Percentiles rank a stretch among this genome's conserved stretches.
Conservation (phyloP, 2,888 invertebrate genomes). For the Pimpla rufipes region DNA sequence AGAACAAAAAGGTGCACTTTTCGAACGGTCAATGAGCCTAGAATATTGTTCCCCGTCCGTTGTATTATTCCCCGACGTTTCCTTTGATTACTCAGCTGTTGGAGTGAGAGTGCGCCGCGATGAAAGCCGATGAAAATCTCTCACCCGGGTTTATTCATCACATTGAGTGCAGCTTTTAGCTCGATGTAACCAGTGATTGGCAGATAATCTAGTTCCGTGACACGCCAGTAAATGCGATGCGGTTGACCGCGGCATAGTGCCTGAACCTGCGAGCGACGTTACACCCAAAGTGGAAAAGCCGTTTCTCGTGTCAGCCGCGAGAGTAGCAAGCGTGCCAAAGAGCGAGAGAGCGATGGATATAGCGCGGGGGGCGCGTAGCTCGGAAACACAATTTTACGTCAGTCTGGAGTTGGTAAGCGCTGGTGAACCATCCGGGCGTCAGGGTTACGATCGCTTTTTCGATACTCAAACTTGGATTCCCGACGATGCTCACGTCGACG, state of each 20-base stretch:
- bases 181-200: conserved; percentile 74
- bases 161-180: conserved; percentile 73
- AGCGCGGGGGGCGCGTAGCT: not conserved
- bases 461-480: conserved; percentile 73
- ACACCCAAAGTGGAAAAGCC: conserved; percentile 20
- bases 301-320: not conserved
- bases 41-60: not conserved
- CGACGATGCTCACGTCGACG: conserved; percentile 72
- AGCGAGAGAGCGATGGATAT: too few species aligned
- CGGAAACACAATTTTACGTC: conserved; percentile 66
- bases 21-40: not conserved
- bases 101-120: not conserved
- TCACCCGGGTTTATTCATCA: conserved; percentile 73
- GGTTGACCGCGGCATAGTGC: conserved; percentile 70
- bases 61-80: not conserved
- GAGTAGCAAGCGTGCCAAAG: not conserved
- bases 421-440: conserved; percentile 67
- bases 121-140: conserved; percentile 14
- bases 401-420: conserved; percentile 66
- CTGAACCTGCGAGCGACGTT: conserved; percentile 66
- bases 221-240: conserved; percentile 76
- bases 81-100: too few species aligned
- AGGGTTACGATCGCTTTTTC: conserved; percentile 68
- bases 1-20: not conserved
- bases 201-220: conserved; percentile 72